A percentile compares a stretch with the other conserved stretches of the same genome.
These are phyloP conservation scores for Cliona cf. orientalis DNA, from an alignment of 37 sponge, comb jelly and placozoan species.

Conservation along the genomic window DNA sequence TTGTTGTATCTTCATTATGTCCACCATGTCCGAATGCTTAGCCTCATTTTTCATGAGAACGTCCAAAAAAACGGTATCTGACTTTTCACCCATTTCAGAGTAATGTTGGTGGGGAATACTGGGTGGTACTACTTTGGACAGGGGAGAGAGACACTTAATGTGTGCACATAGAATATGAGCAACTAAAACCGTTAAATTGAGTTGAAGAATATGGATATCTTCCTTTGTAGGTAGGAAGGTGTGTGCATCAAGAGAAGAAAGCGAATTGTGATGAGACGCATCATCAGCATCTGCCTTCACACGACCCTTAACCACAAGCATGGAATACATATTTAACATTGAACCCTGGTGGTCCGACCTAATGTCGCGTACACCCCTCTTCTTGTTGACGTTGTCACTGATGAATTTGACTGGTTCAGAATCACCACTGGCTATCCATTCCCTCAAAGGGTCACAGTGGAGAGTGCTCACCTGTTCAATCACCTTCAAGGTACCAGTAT, in stretches of 20 bases:
- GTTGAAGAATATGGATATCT: no score
- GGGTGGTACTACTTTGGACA: no score
- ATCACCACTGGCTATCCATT: neutral
- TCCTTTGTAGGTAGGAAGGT: no score
- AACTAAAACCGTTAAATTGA: no score
- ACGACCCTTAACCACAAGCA: neutral
- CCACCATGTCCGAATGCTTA: no score
- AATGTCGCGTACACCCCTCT: neutral
- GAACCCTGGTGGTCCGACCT: neutral
- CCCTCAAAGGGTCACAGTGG: neutral
- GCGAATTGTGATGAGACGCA: no score
- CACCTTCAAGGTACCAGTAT: neutral
- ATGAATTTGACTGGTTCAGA: neutral
- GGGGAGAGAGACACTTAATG: no score
- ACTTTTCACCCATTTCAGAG: neutral
- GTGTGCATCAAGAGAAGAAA: no score
- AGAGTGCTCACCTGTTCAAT: neutral
- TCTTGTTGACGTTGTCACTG: neutral
- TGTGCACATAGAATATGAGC: no score
- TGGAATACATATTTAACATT: neutral
- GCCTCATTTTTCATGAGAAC: no score
- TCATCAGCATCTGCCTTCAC: neutral
- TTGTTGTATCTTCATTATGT: no score
- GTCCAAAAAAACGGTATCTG: neutral
- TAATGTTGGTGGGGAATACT: neutral